These are phyloP conservation scores for Dioctria linearis DNA, from an alignment of 2,888 invertebrate genomes.

Conservation along the genomic window DNA sequence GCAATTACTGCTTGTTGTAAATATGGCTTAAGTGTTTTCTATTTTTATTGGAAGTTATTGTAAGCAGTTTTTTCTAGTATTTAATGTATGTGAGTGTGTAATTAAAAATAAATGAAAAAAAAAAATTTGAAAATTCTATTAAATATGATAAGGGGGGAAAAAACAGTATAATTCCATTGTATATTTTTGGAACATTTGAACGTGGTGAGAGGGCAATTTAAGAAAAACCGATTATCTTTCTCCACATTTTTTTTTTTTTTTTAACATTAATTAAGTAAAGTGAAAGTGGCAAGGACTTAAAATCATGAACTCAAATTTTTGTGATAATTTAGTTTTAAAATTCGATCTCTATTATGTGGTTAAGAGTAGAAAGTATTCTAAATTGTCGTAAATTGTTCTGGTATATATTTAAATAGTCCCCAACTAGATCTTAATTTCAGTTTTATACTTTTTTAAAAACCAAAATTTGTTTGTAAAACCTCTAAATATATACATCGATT, in stretches of 20 bases:
- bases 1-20: constrained; percentile 10
- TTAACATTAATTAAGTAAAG: background rate
- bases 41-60: constrained; percentile 8
- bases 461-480: constrained; percentile 12
- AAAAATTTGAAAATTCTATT: background rate
- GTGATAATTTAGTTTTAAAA: constrained; percentile 40
- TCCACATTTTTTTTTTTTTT: background rate
- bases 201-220: too few species aligned
- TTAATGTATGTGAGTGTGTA: constrained; percentile 36
- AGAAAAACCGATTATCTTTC: too few species aligned
- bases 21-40: constrained; percentile 53
- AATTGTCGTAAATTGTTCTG: constrained; percentile 22
- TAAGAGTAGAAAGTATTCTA: constrained; percentile 25
- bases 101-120: background rate
- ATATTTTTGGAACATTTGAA: too few species aligned
- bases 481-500: constrained; percentile 17
- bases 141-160: background rate
- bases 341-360: background rate
- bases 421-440: constrained; percentile 11
- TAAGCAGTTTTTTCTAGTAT: constrained; percentile 36
- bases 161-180: too few species aligned
- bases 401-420: constrained; percentile 9
- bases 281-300: background rate
- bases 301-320: constrained; percentile 35
- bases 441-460: constrained; percentile 29